A percentile compares a stretch with the other conserved stretches of the same genome.
Evolutionary conservation across 1,140 invertebrate genomes (phyloP).

Genomic region (Stegodyphus dumicola): DNA sequence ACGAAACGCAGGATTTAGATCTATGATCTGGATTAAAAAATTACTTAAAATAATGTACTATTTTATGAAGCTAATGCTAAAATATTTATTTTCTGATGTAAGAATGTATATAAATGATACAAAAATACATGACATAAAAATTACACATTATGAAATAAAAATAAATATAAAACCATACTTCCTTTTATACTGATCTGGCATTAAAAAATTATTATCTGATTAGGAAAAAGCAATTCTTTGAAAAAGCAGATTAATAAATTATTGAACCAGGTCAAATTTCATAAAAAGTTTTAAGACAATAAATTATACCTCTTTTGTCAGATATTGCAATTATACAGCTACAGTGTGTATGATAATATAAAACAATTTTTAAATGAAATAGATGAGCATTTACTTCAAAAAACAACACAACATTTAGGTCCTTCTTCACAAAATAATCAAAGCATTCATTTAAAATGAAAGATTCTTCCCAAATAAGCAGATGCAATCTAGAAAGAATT

Average conservation of each 20-base stretch:
- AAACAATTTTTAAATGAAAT: no score
- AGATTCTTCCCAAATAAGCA: constrained; percentile 76
- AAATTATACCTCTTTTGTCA: no score
- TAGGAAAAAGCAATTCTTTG: no score
- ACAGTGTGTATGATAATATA: no score
- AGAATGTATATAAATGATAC: constrained; percentile 8
- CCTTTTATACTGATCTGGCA: no score
- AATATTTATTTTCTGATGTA: background rate
- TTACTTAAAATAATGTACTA: no score
- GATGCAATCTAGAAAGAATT: constrained; percentile 52
- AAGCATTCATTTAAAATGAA: constrained; percentile 75
- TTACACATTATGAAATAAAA: background rate
- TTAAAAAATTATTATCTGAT: no score
- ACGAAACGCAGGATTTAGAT: constrained; percentile 10
- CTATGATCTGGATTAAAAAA: background rate
- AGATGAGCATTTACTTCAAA: constrained; percentile 71
- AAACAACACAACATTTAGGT: constrained; percentile 72
- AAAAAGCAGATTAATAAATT: no score
- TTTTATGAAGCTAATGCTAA: background rate
- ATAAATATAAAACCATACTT: no score
- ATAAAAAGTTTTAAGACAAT: no score
- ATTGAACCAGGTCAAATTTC: no score
- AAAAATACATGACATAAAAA: background rate
- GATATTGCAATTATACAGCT: no score
- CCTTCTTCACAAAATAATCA: constrained; percentile 69